Conservation (phyloP, 2,113 vertebrate species). For the Galbula dea region DNA sequence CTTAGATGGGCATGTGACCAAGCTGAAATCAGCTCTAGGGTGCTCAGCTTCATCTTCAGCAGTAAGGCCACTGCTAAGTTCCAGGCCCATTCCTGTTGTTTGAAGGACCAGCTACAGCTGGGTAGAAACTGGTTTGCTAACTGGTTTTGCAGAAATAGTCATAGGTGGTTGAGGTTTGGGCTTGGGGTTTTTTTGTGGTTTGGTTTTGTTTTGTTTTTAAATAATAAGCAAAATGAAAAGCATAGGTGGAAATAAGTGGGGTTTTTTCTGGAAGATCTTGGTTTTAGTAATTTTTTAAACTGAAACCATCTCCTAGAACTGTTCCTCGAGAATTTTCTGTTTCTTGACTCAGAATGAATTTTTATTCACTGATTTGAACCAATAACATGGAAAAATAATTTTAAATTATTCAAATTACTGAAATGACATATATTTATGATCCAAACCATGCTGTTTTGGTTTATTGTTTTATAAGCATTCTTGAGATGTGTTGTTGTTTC, state of each 20-base stretch:
- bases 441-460: not conserved
- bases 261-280: not conserved
- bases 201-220: not conserved
- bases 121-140: not conserved
- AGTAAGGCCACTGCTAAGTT: not conserved
- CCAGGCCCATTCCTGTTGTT: not conserved
- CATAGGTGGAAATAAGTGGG: not conserved
- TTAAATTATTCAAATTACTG: not conserved
- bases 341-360: not conserved
- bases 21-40: conserved; percentile 41
- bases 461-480: not conserved
- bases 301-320: not conserved
- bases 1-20: not conserved
- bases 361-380: not conserved
- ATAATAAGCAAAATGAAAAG: not conserved
- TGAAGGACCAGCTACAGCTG: conserved; percentile 14
- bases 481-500: not conserved
- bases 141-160: not conserved
- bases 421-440: not conserved
- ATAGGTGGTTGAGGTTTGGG: not conserved
- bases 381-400: not conserved
- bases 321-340: not conserved
- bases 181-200: not conserved
- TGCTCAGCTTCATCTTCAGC: conserved; percentile 10
- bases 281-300: not conserved